These are phyloP conservation scores for Drosophila multiciliata DNA, from an alignment of 2,888 invertebrate species.

Conservation along the genomic window DNA sequence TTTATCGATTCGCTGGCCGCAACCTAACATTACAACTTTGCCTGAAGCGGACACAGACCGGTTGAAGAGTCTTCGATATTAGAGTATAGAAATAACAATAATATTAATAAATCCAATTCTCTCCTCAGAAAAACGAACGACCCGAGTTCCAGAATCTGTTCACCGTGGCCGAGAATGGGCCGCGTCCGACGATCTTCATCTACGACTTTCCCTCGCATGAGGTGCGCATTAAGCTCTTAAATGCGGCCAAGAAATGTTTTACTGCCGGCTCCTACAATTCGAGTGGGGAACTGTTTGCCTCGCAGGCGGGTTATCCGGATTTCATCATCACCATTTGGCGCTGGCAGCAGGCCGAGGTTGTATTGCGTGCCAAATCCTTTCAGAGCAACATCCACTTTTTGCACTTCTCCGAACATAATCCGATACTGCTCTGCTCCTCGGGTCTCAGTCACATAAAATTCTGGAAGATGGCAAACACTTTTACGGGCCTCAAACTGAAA, in stretches of 20 bases:
- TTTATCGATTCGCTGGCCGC: no score
- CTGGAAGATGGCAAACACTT: slow-evolving; percentile 97
- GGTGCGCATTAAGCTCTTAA: slow-evolving; percentile 89
- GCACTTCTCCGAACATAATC: slow-evolving; percentile 92
- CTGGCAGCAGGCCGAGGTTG: slow-evolving; percentile 91
- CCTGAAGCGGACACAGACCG: no score
- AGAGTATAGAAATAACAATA: background rate
- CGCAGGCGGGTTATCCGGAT: slow-evolving; percentile 92
- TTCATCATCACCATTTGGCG: slow-evolving; percentile 95
- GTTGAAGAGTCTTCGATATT: background rate
- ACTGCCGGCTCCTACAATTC: slow-evolving; percentile 92
- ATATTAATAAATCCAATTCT: background rate
- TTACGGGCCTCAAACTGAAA: slow-evolving; percentile 95
- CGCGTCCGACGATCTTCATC: slow-evolving; percentile 90
- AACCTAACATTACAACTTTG: no score
- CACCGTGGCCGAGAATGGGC: slow-evolving; percentile 94
- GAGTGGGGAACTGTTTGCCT: slow-evolving; percentile 91
- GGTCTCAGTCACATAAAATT: slow-evolving; percentile 94
- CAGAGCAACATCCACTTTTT: slow-evolving; percentile 92
- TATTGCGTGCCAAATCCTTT: slow-evolving; percentile 92
- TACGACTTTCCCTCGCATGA: slow-evolving; percentile 94
- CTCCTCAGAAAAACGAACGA: slow-evolving; percentile 87
- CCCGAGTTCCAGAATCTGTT: slow-evolving; percentile 87
- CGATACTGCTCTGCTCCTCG: slow-evolving; percentile 91
- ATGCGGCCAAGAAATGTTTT: slow-evolving; percentile 91